These are phyloP conservation scores for Ceyx margarethae DNA, from an alignment of 2,113 vertebrate genomes.

Conservation along the genomic window DNA sequence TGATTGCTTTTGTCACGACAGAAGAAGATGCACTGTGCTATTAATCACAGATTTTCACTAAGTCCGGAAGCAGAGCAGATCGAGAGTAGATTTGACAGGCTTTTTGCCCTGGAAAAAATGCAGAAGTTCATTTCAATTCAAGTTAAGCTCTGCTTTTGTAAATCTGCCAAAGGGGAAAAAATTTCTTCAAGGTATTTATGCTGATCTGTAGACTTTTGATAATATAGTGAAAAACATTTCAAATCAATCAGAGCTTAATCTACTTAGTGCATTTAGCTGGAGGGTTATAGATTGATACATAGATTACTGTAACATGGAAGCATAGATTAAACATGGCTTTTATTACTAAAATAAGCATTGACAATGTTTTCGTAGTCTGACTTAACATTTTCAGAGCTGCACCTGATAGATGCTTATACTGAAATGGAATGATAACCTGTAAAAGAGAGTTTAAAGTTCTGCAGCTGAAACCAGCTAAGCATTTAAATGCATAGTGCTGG, in stretches of 20 bases:
- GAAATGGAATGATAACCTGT: background rate
- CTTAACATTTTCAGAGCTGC: conserved; percentile 32
- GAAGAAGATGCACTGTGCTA: background rate
- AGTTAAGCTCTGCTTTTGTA: conserved; percentile 55
- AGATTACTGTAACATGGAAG: conserved; percentile 41
- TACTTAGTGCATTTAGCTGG: conserved; percentile 53
- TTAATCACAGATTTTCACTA: conserved; percentile 15
- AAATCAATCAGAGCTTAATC: conserved; percentile 65
- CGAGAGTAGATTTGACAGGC: conserved; percentile 34
- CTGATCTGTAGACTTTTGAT: conserved; percentile 57
- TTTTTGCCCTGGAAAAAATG: conserved; percentile 54
- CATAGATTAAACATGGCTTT: conserved; percentile 38
- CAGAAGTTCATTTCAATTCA: conserved; percentile 54
- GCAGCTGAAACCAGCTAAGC: background rate
- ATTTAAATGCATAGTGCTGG: background rate
- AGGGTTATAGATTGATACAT: conserved; percentile 22
- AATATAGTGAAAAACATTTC: conserved; percentile 53
- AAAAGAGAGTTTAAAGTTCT: background rate
- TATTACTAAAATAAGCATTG: conserved; percentile 49
- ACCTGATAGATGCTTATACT: conserved; percentile 25
- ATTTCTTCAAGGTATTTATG: conserved; percentile 58
- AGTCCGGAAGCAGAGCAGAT: background rate
- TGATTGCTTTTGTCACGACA: background rate
- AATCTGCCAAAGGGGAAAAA: conserved; percentile 48
- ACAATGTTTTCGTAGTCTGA: conserved; percentile 27